Conservation (phyloP, 2,113 vertebrate species). For the Hippotragus niger region DNA sequence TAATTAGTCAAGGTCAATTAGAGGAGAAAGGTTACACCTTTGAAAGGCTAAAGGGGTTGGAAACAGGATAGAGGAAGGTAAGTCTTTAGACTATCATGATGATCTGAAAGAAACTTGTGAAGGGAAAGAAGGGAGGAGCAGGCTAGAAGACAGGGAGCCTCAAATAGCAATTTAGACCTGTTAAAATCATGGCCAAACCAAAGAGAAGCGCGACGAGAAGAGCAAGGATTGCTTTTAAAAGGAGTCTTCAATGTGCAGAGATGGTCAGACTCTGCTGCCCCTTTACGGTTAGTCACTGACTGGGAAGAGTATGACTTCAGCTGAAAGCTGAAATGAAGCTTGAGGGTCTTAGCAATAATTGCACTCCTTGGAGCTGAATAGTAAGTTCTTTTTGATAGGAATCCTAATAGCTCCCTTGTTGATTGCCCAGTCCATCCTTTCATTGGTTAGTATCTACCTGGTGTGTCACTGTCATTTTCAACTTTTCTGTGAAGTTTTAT, state of each 20-base stretch:
- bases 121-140: not conserved
- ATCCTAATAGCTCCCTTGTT: not conserved
- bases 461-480: not conserved
- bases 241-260: not conserved
- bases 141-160: not conserved
- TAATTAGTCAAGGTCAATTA: not conserved
- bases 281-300: not conserved
- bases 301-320: not conserved
- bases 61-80: not conserved
- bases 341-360: not conserved
- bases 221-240: not conserved
- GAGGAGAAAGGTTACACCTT: not conserved
- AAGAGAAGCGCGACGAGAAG: accelerated
- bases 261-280: not conserved
- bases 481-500: not conserved
- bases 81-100: not conserved
- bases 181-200: not conserved
- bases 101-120: not conserved
- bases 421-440: not conserved
- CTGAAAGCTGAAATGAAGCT: not conserved
- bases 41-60: not conserved
- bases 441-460: not conserved
- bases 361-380: not conserved
- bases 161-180: not conserved
- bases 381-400: not conserved